A percentile compares a stretch with the other conserved stretches of the same genome.
These are phyloP conservation scores for Syngnathoides biaculeatus DNA, from an alignment of 2,113 vertebrate species.

Conservation along the genomic window DNA sequence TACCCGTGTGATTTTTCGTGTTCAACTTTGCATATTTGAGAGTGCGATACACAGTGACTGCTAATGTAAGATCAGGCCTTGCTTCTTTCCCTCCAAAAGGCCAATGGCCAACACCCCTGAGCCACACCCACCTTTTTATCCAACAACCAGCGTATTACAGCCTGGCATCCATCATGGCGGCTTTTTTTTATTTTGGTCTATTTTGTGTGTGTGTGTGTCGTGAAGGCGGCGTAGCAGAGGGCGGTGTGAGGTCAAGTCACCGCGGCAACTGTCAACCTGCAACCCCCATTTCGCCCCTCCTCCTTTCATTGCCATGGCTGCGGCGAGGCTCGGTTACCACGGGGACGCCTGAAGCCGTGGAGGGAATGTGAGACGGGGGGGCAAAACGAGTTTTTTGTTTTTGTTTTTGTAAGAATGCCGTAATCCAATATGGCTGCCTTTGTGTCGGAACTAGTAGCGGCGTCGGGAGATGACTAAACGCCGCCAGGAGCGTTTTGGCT, in stretches of 20 bases:
- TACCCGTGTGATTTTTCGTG: no score
- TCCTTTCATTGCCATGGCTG: constrained; percentile 71
- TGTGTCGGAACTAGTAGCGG: constrained; percentile 43
- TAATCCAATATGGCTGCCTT: constrained; percentile 69
- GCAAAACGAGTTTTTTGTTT: constrained; percentile 61
- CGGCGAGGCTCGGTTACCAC: constrained; percentile 60
- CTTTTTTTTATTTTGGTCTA: constrained; percentile 35
- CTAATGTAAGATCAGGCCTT: constrained; percentile 14
- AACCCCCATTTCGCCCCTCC: constrained; percentile 34
- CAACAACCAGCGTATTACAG: constrained; percentile 53
- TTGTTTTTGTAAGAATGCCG: constrained; percentile 54
- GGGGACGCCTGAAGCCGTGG: constrained; percentile 53
- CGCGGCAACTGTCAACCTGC: constrained; percentile 63
- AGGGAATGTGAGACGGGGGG: constrained; percentile 68
- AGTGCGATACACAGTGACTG: no score
- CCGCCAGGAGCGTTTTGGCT: constrained; percentile 26
- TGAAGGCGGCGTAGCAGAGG: constrained; percentile 36
- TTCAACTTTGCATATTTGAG: no score
- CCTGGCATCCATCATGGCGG: constrained; percentile 50
- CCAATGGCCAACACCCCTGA: constrained; percentile 30
- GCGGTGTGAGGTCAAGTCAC: constrained; percentile 65
- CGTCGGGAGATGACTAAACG: constrained; percentile 55
- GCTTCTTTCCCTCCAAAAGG: constrained; percentile 24
- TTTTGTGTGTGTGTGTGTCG: constrained; percentile 17
- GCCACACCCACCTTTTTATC: constrained; percentile 45